phyloP scores from a whole-genome alignment of 2,888 invertebrate species.

The Rosalia funebris region DNA sequence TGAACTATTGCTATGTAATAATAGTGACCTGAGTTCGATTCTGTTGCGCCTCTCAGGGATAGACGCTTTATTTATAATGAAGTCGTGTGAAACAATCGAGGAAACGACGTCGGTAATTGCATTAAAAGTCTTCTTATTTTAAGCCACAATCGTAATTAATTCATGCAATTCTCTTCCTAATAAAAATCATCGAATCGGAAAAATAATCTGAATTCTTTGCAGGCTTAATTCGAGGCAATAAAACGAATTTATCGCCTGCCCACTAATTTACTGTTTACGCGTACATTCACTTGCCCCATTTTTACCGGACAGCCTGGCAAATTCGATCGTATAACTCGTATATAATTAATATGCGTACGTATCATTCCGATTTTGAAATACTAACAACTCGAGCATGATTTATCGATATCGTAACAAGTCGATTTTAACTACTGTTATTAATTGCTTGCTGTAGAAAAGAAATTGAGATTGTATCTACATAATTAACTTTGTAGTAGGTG shows the following conservation, averaged over 20 bases:
- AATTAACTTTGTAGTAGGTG: neutral
- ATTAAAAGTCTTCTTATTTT: too few relatives aligned
- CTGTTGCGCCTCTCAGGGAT: neutral
- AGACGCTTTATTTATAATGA: neutral
- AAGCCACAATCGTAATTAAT: too few relatives aligned
- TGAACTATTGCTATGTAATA: neutral
- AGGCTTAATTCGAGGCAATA: neutral
- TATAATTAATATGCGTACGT: neutral
- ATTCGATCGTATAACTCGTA: neutral
- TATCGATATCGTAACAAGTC: neutral
- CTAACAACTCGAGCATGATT: neutral
- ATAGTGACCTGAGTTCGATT: neutral
- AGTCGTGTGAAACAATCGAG: too few relatives aligned
- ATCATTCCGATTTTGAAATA: neutral
- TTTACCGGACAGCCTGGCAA: neutral
- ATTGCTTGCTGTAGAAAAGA: neutral
- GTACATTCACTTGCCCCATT: neutral
- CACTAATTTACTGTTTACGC: neutral
- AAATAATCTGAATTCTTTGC: neutral
- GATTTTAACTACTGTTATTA: conserved; percentile 1
- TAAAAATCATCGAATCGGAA: too few relatives aligned
- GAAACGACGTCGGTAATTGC: too few relatives aligned
- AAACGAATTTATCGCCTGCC: neutral
- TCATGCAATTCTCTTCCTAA: too few relatives aligned
- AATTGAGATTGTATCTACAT: neutral